A percentile compares a stretch with the other conserved stretches of the same genome.
These are phyloP conservation scores for Ammospiza nelsoni DNA, from an alignment of 2,113 vertebrate genomes.

Conservation along the genomic window DNA sequence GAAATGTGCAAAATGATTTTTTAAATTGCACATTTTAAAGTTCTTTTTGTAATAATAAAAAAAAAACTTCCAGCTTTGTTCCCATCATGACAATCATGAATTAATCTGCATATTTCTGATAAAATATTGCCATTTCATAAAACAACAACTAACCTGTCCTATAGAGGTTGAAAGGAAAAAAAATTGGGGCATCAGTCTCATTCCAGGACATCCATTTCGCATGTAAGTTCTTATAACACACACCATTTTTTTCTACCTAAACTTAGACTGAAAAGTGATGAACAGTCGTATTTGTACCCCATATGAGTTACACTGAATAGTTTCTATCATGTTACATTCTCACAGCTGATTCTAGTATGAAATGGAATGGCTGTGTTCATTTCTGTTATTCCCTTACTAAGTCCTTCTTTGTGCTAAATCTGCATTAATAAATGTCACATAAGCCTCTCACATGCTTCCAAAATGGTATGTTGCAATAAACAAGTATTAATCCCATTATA, in stretches of 20 bases:
- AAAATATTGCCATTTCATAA: background rate
- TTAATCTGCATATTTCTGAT: background rate
- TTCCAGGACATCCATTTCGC: background rate
- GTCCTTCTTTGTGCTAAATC: background rate
- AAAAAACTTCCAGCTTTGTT: background rate
- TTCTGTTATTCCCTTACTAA: background rate
- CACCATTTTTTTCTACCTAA: background rate
- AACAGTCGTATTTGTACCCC: background rate
- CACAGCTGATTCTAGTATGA: background rate
- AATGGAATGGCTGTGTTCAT: background rate
- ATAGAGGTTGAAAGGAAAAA: background rate
- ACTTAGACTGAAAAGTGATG: background rate
- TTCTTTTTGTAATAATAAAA: background rate
- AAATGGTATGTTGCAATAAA: background rate
- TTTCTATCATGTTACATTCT: background rate
- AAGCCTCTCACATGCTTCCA: background rate
- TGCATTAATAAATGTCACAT: background rate
- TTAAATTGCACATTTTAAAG: background rate
- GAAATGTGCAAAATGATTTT: background rate
- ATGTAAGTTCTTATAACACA: background rate
- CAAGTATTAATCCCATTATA: background rate
- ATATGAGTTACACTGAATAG: background rate
- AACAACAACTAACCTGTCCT: background rate
- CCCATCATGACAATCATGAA: background rate
- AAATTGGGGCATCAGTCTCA: background rate